Evolutionary conservation across 2,888 invertebrate genomes (phyloP).

Genomic region (Sycophila texana): DNA sequence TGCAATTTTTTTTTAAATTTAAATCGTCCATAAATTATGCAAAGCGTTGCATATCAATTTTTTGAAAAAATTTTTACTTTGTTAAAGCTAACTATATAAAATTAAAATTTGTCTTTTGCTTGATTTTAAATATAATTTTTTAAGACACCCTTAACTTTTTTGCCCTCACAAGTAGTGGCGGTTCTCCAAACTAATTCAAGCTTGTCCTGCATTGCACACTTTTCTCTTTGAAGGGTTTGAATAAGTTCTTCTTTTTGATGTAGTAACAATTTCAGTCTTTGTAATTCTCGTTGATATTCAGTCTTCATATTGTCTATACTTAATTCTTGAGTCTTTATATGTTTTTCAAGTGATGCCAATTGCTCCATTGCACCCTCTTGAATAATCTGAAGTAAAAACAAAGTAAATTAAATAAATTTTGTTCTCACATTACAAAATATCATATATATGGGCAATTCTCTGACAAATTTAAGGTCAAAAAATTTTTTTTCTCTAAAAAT

Average conservation of each 20-base stretch:
- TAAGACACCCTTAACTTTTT: constrained; percentile 64
- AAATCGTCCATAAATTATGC: no score
- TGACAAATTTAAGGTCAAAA: no score
- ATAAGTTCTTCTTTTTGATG: constrained; percentile 76
- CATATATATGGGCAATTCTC: no score
- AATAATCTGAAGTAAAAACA: constrained; percentile 73
- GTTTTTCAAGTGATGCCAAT: constrained; percentile 77
- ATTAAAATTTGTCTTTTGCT: no score
- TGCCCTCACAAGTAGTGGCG: constrained; percentile 65
- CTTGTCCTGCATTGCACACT: constrained; percentile 66
- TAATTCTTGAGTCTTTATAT: constrained; percentile 76
- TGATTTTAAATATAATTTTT: neutral
- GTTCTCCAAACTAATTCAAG: constrained; percentile 68
- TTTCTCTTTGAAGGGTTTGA: constrained; percentile 71
- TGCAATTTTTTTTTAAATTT: neutral
- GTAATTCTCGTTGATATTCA: constrained; percentile 76
- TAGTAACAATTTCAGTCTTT: constrained; percentile 75
- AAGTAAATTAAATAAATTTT: constrained; percentile 29
- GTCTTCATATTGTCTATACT: constrained; percentile 76
- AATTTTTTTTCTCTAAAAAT: no score
- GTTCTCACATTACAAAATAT: no score
- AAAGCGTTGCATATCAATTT: no score
- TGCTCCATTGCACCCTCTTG: constrained; percentile 78
- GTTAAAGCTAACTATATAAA: neutral
- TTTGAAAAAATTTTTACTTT: neutral